phyloP scores from a whole-genome alignment of 2,797 vertebrate species.

The Chrosomus eos region DNA sequence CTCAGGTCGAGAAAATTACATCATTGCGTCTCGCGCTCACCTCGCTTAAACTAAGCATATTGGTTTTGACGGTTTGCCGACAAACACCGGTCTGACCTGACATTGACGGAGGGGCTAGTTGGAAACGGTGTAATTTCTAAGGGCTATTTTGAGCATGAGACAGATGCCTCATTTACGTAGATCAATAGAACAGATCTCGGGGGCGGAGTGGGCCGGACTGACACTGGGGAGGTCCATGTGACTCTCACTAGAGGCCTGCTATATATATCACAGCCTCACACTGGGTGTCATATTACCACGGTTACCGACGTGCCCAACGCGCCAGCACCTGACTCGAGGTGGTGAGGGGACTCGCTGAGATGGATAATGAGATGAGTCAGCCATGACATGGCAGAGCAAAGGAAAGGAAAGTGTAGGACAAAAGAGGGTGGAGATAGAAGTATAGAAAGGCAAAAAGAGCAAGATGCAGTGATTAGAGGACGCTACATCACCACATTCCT shows the following conservation, averaged over 20 bases:
- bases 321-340: constrained; percentile 52
- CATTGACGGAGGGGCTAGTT: constrained; percentile 37
- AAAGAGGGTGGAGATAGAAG: constrained; percentile 17
- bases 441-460: background rate
- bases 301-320: constrained; percentile 22
- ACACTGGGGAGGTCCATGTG: constrained; percentile 49
- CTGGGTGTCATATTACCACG: constrained; percentile 50
- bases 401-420: constrained; percentile 56
- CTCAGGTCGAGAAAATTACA: background rate
- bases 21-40: background rate
- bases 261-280: constrained; percentile 59
- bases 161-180: constrained; percentile 73
- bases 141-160: constrained; percentile 68
- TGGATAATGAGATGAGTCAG: constrained; percentile 80
- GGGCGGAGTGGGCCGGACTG: constrained; percentile 39
- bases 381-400: constrained; percentile 65
- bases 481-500: background rate
- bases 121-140: constrained; percentile 42
- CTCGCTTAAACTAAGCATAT: constrained; percentile 15
- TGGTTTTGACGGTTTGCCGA: background rate
- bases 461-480: background rate
- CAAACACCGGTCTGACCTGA: constrained; percentile 9
- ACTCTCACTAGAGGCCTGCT: constrained; percentile 54
- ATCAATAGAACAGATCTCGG: constrained; percentile 62
- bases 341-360: constrained; percentile 67